A percentile compares a stretch with the other conserved stretches of the same genome.
phyloP scores from a whole-genome alignment of 2,113 vertebrate species.

The Spermophilus dauricus region DNA sequence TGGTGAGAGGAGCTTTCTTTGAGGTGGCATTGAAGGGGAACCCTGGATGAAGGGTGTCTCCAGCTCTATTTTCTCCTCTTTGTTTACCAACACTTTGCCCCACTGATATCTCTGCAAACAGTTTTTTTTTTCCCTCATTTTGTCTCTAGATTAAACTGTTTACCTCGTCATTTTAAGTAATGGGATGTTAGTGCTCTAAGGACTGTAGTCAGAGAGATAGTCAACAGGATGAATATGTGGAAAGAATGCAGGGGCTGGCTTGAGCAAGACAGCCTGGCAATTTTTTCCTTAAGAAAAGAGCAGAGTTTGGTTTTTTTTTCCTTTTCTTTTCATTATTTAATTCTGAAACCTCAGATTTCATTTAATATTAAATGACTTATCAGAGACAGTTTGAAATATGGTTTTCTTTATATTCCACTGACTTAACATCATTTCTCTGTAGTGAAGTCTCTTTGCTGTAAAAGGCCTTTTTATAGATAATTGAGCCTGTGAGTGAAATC shows the following conservation, averaged over 20 bases:
- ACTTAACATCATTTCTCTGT: conserved; percentile 70
- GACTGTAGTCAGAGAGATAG: conserved; percentile 23
- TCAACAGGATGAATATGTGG: conserved; percentile 54
- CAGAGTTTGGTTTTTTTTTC: neutral
- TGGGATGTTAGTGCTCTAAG: conserved; percentile 48
- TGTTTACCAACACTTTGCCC: neutral
- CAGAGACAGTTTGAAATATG: conserved; percentile 60
- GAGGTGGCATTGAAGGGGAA: neutral
- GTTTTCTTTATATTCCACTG: conserved; percentile 75
- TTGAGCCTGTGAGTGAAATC: conserved; percentile 69
- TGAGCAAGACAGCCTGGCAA: neutral
- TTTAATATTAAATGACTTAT: conserved; percentile 71
- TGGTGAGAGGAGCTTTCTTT: neutral
- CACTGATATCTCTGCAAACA: neutral
- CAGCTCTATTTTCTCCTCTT: neutral
- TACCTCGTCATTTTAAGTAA: conserved; percentile 49
- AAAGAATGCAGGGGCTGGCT: neutral
- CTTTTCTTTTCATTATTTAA: neutral
- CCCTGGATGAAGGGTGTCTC: neutral
- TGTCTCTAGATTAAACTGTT: neutral
- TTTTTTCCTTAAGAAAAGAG: conserved; percentile 47
- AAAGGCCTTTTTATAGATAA: conserved; percentile 77
- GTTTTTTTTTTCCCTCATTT: neutral
- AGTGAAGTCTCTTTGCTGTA: conserved; percentile 62
- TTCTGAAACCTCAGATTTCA: conserved; percentile 70